A percentile compares a stretch with the other conserved stretches of the same genome.
Conservation (phyloP, 2,113 vertebrate genomes). For the Microtus richardsoni region DNA sequence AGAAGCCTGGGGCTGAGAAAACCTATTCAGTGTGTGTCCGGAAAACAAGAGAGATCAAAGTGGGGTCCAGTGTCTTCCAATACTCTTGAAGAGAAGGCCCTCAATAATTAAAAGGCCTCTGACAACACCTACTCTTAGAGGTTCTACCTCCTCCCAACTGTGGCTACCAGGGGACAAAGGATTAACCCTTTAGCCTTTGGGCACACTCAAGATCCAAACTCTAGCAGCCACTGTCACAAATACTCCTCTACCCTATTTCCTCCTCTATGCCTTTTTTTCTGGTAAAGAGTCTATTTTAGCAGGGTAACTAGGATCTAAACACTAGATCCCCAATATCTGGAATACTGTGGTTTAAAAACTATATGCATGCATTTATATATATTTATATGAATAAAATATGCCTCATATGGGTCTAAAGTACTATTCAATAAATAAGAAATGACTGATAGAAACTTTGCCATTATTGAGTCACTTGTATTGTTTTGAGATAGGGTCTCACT, state of each 20-base stretch:
- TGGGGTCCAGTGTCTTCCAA: too few relatives aligned
- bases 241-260: neutral
- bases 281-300: neutral
- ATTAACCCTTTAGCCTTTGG: neutral
- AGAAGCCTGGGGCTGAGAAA: neutral
- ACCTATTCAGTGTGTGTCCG: neutral
- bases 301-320: neutral
- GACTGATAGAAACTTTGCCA: neutral
- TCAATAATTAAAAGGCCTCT: neutral
- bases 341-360: neutral
- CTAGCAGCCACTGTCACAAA: neutral
- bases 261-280: neutral
- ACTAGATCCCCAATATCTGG: neutral
- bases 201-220: neutral
- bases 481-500: neutral
- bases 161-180: neutral
- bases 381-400: neutral
- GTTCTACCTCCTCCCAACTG: too few relatives aligned
- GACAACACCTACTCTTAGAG: too few relatives aligned
- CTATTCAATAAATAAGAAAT: conserved; percentile 14
- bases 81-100: too few relatives aligned
- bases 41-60: neutral
- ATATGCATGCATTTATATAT: neutral
- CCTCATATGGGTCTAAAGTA: neutral
- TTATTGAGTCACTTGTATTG: neutral